Base-by-base conservation (phyloP, 35 echinoderm and acorn worm genomes). In the Lytechinus pictus region DNA sequence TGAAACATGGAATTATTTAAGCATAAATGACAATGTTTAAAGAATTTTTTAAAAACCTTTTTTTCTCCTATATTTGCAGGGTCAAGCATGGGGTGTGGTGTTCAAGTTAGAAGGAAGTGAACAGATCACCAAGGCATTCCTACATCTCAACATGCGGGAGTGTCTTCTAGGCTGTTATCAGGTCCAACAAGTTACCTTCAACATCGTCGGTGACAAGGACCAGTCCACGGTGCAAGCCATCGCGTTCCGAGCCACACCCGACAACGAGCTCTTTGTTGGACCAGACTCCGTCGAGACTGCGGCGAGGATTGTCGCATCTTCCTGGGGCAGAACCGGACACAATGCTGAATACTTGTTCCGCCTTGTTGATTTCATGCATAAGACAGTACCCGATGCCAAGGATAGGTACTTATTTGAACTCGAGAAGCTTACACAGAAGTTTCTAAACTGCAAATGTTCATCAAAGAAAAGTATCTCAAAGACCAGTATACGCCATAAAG, bases 261-360 rank as follows among this genome's bases (percentile, higher is more conserved):
- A 96, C 19, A 97, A 96, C 91, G 33, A 72, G 12, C 71, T 95
- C 57, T 99, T 96, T 86, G 57, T 97, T 86, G 98, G 98, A 27
- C 95, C 95, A 21, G 96, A 97, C 7, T 27, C 91, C 16, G 8
- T 94, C 7, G 94, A 96, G 51, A 72, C 79, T 3, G 96, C 97
- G 4, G 98, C 98, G 5, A 94, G 79, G 54, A 58, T 96, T 24
- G 96, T 99, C 8, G 96, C 94, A 6, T 72, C 57, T 21, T 97
- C 96, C 4, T 27, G 90, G 1, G 98, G 98, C 52, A 53, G 61
- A 21, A 95, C 93, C 11, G 98, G 98, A 6, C 94, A 94, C 27
- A 99, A 99, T 21, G 56, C 86, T 52, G 97, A 98, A 61, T 98
- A 98, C 87, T 61, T 98, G 9, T 97, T 97, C 92, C 94, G 94